phyloP scores from a whole-genome alignment of 2,113 vertebrate species.

The Cavia aperea region DNA sequence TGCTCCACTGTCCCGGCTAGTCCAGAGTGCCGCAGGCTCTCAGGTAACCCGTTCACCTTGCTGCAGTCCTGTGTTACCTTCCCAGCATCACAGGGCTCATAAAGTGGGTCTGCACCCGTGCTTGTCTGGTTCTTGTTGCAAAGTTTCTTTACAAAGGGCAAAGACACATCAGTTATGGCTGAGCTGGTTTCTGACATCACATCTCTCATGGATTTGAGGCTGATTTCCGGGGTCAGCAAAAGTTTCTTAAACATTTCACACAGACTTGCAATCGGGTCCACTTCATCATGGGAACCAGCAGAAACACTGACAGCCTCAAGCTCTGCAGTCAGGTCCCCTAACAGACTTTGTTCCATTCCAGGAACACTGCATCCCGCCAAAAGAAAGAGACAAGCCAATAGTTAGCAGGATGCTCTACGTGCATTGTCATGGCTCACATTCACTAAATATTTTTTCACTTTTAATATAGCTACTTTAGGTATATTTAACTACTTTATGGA shows the following conservation, averaged over 20 bases:
- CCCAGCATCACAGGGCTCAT: too few species aligned
- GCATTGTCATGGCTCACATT: not conserved
- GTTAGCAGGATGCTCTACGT: not conserved
- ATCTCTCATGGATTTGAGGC: conserved; percentile 53
- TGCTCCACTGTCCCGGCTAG: conserved; percentile 27
- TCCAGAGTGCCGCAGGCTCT: conserved; percentile 47
- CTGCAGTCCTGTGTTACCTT: not conserved
- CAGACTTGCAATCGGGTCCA: not conserved
- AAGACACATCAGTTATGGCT: conserved; percentile 42
- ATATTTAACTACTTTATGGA: too few species aligned
- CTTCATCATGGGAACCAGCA: conserved; percentile 38
- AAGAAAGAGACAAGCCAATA: not conserved
- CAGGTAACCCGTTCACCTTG: conserved; percentile 51
- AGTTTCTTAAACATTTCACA: too few species aligned
- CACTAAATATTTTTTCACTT: not conserved
- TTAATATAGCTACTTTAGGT: not conserved
- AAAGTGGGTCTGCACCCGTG: not conserved
- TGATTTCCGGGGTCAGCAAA: too few species aligned
- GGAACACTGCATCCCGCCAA: too few species aligned
- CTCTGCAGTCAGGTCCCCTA: too few species aligned
- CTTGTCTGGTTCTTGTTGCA: conserved; percentile 41
- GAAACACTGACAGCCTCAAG: too few species aligned
- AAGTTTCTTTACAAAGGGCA: conserved; percentile 36
- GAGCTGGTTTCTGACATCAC: conserved; percentile 45
- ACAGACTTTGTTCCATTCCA: too few species aligned